Percentiles rank a stretch among this genome's conserved stretches.
Conservation (phyloP, 2,888 invertebrate species). For the Synergus umbraculus region DNA sequence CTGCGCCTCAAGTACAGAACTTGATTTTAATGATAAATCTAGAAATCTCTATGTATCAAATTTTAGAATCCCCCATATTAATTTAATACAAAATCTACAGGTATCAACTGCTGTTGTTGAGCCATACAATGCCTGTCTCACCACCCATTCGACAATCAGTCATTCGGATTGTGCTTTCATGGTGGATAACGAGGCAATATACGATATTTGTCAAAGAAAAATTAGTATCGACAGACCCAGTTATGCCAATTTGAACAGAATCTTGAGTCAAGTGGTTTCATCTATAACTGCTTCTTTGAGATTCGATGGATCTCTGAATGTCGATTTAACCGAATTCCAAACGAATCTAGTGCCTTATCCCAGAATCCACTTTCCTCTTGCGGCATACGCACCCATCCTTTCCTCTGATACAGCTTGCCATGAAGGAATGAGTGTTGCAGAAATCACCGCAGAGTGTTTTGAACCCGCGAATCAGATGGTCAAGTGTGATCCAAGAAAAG, state of each 20-base stretch:
- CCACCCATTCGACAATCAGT: constrained; percentile 92
- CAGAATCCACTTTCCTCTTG: constrained; percentile 83
- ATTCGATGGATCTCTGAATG: constrained; percentile 86
- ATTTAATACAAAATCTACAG: constrained; percentile 70
- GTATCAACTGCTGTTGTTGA: constrained; percentile 96
- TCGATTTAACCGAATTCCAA: constrained; percentile 94
- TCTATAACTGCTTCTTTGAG: constrained; percentile 82
- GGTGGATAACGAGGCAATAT: constrained; percentile 97
- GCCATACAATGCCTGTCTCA: constrained; percentile 94
- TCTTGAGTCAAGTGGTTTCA: constrained; percentile 85
- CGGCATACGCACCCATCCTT: constrained; percentile 86
- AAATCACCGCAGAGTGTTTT: constrained; percentile 93
- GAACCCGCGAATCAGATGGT: constrained; percentile 95
- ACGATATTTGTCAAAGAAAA: constrained; percentile 92
- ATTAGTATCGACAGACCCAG: constrained; percentile 91
- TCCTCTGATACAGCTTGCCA: constrained; percentile 86
- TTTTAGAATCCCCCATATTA: neutral
- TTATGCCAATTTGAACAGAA: constrained; percentile 90
- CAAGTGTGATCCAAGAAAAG: constrained; percentile 89
- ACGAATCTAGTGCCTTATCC: constrained; percentile 87
- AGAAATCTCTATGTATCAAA: neutral
- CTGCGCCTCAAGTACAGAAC: constrained; percentile 89
- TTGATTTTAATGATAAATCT: neutral
- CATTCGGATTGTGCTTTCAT: constrained; percentile 95
- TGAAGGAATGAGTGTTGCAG: constrained; percentile 87